Conservation (phyloP, 2,888 invertebrate genomes). For the Drosophila subsilvestris region DNA sequence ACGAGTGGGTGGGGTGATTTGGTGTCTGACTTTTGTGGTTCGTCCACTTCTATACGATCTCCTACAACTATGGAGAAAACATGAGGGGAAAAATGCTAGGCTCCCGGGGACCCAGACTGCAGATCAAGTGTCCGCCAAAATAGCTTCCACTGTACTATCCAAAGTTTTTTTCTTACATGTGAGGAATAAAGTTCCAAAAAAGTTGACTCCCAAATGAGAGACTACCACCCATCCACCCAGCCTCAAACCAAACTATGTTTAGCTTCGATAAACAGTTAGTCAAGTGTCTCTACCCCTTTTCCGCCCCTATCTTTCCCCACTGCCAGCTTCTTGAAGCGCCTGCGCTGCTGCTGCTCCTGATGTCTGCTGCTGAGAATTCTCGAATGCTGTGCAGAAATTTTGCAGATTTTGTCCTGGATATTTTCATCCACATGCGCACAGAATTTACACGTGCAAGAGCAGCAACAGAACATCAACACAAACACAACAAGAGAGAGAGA, state of each 20-base stretch:
- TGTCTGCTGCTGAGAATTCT: conserved; percentile 11
- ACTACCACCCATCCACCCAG: background rate
- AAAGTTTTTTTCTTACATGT: conserved; percentile 13
- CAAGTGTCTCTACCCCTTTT: background rate
- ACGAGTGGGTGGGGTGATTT: conserved; percentile 24
- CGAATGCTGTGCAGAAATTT: conserved; percentile 53
- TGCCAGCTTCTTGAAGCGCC: conserved; percentile 43
- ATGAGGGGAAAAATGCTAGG: background rate
- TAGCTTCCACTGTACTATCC: conserved; percentile 10
- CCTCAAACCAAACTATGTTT: conserved; percentile 39
- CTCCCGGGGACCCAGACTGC: no score
- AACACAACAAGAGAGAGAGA: conserved; percentile 7
- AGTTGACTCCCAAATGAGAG: conserved; percentile 34
- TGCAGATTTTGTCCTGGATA: conserved; percentile 74
- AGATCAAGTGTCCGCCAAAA: background rate
- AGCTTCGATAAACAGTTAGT: conserved; percentile 41
- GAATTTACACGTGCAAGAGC: conserved; percentile 34
- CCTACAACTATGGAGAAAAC: background rate
- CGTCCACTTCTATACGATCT: background rate
- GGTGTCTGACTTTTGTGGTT: background rate
- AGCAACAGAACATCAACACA: conserved; percentile 31
- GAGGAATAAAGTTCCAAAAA: conserved; percentile 32
- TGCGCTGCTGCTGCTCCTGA: conserved; percentile 41
- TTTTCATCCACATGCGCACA: conserved; percentile 74
- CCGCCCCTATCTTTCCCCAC: background rate